A percentile compares a stretch with the other conserved stretches of the same genome.
phyloP scores from a whole-genome alignment of 2,888 invertebrate genomes.

The Spatulosminthurus flaviceps region DNA sequence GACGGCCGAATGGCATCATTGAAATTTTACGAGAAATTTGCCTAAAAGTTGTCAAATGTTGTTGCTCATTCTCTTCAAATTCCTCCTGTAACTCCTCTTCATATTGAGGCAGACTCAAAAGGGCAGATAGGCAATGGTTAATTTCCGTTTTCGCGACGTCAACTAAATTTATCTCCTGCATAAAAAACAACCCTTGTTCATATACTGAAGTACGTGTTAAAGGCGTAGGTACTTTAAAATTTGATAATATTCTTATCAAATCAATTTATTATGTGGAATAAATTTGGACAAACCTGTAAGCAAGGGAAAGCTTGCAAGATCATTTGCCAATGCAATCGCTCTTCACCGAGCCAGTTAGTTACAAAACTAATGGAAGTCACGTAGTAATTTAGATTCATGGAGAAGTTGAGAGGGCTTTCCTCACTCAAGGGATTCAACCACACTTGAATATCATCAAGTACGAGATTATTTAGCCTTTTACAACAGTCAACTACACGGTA shows the following conservation, averaged over 20 bases:
- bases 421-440: conserved; percentile 34
- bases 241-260: too few species aligned
- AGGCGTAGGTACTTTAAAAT: too few species aligned
- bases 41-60: too few species aligned
- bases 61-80: background rate
- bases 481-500: conserved; percentile 21
- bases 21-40: too few species aligned
- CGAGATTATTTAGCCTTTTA: conserved; percentile 18
- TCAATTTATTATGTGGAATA: too few species aligned
- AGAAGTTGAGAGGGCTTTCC: background rate
- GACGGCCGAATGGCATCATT: too few species aligned
- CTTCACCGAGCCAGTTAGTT: conserved; percentile 17
- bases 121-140: conserved; percentile 23
- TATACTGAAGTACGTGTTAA: too few species aligned
- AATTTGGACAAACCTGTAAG: conserved; percentile 15
- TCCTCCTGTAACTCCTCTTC: conserved; percentile 23
- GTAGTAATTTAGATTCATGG: conserved; percentile 16
- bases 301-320: conserved; percentile 27
- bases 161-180: conserved; percentile 33
- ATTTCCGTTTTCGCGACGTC: conserved; percentile 35
- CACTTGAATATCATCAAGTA: conserved; percentile 15
- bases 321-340: conserved; percentile 31
- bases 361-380: conserved; percentile 24
- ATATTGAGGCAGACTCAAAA: conserved; percentile 16
- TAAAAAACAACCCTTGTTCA: too few species aligned